Base-by-base conservation (phyloP, 2,113 vertebrate genomes). In the Chiloscyllium plagiosum region DNA sequence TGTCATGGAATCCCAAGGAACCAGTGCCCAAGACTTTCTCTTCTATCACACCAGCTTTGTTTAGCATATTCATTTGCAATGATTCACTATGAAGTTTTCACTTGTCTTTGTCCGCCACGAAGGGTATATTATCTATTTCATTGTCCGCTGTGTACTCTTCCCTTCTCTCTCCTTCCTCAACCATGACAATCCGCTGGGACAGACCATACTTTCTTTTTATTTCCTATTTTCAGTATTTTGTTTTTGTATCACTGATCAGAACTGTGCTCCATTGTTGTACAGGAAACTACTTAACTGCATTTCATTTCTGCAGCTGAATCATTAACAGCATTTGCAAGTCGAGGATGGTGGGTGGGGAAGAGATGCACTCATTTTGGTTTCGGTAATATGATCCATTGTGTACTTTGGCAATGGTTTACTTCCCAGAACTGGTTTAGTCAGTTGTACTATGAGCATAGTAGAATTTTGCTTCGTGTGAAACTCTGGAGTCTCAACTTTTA, bases 381-480 rank as follows among this genome's bases (percentile, higher is more conserved):
- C 37, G 22, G 89, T 37, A 93, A 93, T 61, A 61, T 92, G 89
- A 66, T 17, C 6, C n/a, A 8, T 13, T 93, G 52, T 90, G 33
- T 47, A 22, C 89, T 93, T 93, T 93, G 33, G 33, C 33, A 66
- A 65, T 61, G 22, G 33, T 65, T 90, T 15, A 56, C 52, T 93
- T 93, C 19, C 61, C 56, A 68, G 61, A 93, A 93, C 89, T 93
- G 89, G 89, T 93, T 93, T 93, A 8, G n/a, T 37, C 1, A 92
- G 56, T 65, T 93, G n/a, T 33, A 19, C 61, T 93, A 61, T 68
- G 17, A 61, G 61, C 61, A 7, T 93, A 6, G 19, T 66, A 8
- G 61, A 93, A 61, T 66, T 93, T 93, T 61, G 6, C 17, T 68
- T 37, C 0, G 65, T 56, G 33, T 66, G 13, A 24, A 68, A 5